A percentile compares a stretch with the other conserved stretches of the same genome.
phyloP scores from a whole-genome alignment of 1,140 invertebrate species.

The Odontomachus brunneus region DNA sequence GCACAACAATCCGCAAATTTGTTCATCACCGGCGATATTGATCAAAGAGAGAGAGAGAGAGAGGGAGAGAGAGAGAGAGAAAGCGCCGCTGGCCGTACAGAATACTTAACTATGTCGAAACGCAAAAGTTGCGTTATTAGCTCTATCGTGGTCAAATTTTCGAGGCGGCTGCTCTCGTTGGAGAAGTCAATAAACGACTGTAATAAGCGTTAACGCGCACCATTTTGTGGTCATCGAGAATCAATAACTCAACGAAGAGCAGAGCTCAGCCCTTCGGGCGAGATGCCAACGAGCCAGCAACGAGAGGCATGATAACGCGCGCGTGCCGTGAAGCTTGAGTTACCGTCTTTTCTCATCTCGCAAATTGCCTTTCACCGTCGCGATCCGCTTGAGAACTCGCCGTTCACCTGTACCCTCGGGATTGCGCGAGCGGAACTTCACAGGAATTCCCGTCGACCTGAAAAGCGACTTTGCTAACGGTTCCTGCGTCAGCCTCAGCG shows the following conservation, averaged over 20 bases:
- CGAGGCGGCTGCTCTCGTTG: slow-evolving; percentile 27
- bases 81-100: too few species aligned
- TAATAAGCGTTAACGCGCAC: slow-evolving; percentile 43
- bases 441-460: slow-evolving; percentile 14
- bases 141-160: slow-evolving; percentile 17
- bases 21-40: too few species aligned
- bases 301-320: too few species aligned
- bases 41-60: too few species aligned
- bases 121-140: slow-evolving; percentile 18
- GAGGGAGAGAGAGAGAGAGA: too few species aligned
- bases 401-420: background rate
- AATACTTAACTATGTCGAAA: background rate
- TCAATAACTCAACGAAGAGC: slow-evolving; percentile 30
- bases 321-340: slow-evolving; percentile 44
- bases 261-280: slow-evolving; percentile 16
- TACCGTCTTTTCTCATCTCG: slow-evolving; percentile 40
- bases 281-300: slow-evolving; percentile 21
- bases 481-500: background rate
- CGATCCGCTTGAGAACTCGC: background rate
- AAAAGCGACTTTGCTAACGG: slow-evolving; percentile 1
- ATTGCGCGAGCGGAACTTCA: background rate
- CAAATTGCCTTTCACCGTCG: slow-evolving; percentile 22
- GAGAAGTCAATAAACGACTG: slow-evolving; percentile 31
- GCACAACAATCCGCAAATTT: too few species aligned
- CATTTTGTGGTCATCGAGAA: slow-evolving; percentile 32